Conservation (phyloP, 2,113 vertebrate genomes). For the Apus apus region DNA sequence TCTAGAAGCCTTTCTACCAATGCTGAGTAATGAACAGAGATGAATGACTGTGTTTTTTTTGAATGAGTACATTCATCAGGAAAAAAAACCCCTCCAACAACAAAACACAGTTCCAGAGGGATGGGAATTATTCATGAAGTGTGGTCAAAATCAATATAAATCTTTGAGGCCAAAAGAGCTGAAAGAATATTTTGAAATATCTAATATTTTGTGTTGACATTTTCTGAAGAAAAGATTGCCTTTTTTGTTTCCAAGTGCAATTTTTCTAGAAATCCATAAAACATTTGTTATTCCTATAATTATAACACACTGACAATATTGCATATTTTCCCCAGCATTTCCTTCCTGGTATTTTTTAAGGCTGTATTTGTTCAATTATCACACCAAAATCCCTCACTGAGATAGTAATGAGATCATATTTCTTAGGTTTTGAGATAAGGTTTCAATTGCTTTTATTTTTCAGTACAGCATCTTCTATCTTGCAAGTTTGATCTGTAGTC, state of each 20-base stretch:
- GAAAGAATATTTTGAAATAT: slow-evolving; percentile 14
- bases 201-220: background rate
- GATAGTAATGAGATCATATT: background rate
- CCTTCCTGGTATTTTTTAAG: background rate
- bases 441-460: background rate
- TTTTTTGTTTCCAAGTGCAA: background rate
- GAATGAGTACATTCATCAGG: background rate
- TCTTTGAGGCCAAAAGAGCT: background rate
- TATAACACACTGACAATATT: background rate
- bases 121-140: background rate
- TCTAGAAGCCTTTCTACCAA: background rate
- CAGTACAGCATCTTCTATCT: background rate
- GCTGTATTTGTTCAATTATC: background rate
- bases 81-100: background rate
- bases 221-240: background rate
- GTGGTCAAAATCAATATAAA: background rate
- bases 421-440: background rate
- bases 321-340: background rate
- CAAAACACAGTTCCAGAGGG: background rate
- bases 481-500: background rate
- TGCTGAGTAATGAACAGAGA: background rate
- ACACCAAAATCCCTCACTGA: background rate
- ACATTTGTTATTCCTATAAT: background rate
- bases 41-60: background rate
- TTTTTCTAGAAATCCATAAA: background rate